These are phyloP conservation scores for Aporophyla nigra DNA, from an alignment of 2,888 invertebrate genomes.

Conservation along the genomic window DNA sequence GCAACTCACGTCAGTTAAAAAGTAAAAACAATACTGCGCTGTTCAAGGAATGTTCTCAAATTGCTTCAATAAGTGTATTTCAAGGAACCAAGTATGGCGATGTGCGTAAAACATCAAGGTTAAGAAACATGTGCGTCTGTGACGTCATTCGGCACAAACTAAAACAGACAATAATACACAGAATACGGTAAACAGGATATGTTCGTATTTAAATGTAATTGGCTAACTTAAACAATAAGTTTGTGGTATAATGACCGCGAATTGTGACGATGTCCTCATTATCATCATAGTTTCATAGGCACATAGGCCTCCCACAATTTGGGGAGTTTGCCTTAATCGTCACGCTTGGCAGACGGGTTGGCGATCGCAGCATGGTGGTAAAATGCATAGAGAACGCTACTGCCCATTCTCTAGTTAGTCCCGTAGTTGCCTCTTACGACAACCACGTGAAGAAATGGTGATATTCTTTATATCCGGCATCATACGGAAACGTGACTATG, in stretches of 20 bases:
- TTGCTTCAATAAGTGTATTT: conserved; percentile 20
- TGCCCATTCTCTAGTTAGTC: too few species aligned
- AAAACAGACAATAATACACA: neutral
- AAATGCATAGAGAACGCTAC: too few species aligned
- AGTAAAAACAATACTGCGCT: neutral
- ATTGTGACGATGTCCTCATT: neutral
- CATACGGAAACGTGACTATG: too few species aligned
- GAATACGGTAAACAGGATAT: conserved; percentile 46
- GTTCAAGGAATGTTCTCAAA: conserved; percentile 10
- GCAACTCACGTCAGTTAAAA: too few species aligned
- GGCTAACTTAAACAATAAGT: conserved; percentile 16
- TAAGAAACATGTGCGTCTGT: conserved; percentile 38
- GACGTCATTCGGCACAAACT: conserved; percentile 42
- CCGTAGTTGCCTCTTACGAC: too few species aligned
- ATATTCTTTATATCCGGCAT: too few species aligned
- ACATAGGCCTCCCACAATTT: too few species aligned
- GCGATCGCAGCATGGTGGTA: too few species aligned
- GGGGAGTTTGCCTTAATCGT: too few species aligned
- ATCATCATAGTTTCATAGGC: too few species aligned
- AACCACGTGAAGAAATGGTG: too few species aligned
- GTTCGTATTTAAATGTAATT: conserved; percentile 35
- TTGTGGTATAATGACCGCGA: conserved; percentile 6
- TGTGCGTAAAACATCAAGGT: conserved; percentile 22
- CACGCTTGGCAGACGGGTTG: too few species aligned
- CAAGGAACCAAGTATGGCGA: conserved; percentile 25